Conservation (phyloP, 1,140 invertebrate species). For the Lepidotrigona ventralis region DNA sequence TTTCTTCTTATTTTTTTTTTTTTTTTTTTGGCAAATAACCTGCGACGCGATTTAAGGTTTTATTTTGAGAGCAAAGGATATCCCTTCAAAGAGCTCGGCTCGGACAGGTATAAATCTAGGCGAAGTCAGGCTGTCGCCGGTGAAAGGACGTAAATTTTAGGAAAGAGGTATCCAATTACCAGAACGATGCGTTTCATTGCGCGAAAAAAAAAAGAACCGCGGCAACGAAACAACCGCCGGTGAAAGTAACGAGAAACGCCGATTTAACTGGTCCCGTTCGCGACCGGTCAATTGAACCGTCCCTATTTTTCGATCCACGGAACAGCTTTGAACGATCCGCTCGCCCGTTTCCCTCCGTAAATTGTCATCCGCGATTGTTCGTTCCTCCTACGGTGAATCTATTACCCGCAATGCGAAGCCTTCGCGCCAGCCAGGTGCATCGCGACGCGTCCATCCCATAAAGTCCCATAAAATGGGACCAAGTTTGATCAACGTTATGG, state of each 20-base stretch:
- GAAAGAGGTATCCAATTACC: conserved; percentile 35
- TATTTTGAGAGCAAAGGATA: not conserved
- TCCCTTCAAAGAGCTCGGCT: not conserved
- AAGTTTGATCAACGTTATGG: conserved; percentile 10
- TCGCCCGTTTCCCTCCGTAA: not conserved
- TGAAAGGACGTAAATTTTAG: conserved; percentile 16
- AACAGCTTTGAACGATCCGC: conserved; percentile 21
- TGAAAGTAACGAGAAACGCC: conserved; percentile 48
- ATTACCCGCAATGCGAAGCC: conserved; percentile 18
- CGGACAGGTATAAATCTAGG: not conserved
- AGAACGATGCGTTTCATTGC: conserved; percentile 38
- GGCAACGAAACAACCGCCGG: conserved; percentile 25
- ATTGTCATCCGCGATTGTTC: conserved; percentile 33
- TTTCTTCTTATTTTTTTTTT: too few species aligned
- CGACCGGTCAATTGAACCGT: conserved; percentile 39
- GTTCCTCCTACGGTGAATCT: conserved; percentile 34
- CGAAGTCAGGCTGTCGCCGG: not conserved
- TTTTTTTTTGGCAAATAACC: not conserved
- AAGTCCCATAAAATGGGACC: conserved; percentile 21
- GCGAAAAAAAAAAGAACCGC: conserved; percentile 45
- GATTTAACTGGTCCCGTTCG: conserved; percentile 35
- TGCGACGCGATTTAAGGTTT: not conserved
- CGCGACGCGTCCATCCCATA: conserved; percentile 1
- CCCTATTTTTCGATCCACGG: conserved; percentile 18
- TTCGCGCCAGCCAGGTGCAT: conserved; percentile 10